Evolutionary conservation across 2,797 vertebrate species (phyloP).

Genomic region (Erpetoichthys calabaricus): DNA sequence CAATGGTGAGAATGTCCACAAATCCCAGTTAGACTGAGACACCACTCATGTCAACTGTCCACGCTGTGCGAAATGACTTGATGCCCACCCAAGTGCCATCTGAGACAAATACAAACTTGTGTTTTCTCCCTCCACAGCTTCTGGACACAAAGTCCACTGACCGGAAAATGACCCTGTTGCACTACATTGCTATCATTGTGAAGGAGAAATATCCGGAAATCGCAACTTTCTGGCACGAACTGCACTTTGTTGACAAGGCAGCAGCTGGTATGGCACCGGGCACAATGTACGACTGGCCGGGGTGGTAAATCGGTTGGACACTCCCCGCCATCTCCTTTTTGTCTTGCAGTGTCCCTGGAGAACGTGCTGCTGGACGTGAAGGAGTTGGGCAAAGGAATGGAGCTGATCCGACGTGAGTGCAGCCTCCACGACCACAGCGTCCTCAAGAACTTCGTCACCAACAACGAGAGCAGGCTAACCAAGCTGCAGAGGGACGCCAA

Average conservation of each 20-base stretch:
- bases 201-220: constrained; percentile 86
- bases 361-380: constrained; percentile 86
- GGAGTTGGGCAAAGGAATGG: constrained; percentile 91
- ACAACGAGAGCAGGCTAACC: constrained; percentile 72
- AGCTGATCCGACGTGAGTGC: constrained; percentile 78
- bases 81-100: no score
- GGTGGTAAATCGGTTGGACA: background rate
- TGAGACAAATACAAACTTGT: no score
- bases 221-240: constrained; percentile 77
- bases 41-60: no score
- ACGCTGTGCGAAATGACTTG: no score
- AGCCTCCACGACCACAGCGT: constrained; percentile 74
- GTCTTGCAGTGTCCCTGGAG: constrained; percentile 74
- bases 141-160: constrained; percentile 95
- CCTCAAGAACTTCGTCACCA: constrained; percentile 73
- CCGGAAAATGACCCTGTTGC: constrained; percentile 85
- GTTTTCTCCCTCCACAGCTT: constrained; percentile 44
- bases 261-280: constrained; percentile 58
- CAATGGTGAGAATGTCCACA: no score
- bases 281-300: constrained; percentile 2
- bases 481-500: constrained; percentile 82
- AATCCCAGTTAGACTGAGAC: no score
- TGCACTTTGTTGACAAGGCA: constrained; percentile 92
- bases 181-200: constrained; percentile 87
- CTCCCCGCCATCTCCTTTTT: constrained; percentile 4